phyloP scores from a whole-genome alignment of 2,113 vertebrate genomes.

The Rousettus leschenaultii region DNA sequence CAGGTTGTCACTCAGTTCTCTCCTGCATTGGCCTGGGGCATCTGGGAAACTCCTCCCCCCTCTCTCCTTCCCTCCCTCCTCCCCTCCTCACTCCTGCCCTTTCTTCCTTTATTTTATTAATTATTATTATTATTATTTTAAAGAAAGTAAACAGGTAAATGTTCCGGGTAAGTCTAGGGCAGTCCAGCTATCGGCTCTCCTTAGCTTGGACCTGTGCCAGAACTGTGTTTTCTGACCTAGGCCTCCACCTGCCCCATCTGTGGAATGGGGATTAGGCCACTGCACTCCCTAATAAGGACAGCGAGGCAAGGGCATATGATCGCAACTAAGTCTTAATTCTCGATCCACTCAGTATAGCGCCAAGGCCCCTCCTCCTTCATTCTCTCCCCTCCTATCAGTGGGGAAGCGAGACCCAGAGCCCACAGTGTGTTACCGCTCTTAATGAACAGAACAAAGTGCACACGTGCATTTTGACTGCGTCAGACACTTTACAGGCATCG shows the following conservation, averaged over 20 bases:
- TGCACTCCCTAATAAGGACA: background rate
- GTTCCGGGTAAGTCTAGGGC: background rate
- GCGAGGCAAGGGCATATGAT: background rate
- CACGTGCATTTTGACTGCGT: background rate
- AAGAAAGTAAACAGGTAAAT: background rate
- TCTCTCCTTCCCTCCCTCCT: no score
- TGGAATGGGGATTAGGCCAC: background rate
- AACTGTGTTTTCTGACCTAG: background rate
- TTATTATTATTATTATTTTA: no score
- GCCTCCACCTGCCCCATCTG: background rate
- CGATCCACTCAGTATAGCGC: accelerated
- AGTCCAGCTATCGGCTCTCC: background rate
- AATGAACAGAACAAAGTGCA: background rate
- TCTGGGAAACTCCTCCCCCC: background rate
- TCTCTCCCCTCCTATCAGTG: background rate
- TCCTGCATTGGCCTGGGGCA: background rate
- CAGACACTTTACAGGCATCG: background rate
- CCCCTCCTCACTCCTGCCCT: accelerated
- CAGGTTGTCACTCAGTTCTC: background rate
- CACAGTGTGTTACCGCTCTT: background rate
- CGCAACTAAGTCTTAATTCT: background rate
- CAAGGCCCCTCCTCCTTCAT: background rate
- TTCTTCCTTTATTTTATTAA: background rate
- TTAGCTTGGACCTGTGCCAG: background rate
- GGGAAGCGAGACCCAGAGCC: background rate